phyloP scores from a whole-genome alignment of 2,113 vertebrate genomes.

The Cololabis saira region DNA sequence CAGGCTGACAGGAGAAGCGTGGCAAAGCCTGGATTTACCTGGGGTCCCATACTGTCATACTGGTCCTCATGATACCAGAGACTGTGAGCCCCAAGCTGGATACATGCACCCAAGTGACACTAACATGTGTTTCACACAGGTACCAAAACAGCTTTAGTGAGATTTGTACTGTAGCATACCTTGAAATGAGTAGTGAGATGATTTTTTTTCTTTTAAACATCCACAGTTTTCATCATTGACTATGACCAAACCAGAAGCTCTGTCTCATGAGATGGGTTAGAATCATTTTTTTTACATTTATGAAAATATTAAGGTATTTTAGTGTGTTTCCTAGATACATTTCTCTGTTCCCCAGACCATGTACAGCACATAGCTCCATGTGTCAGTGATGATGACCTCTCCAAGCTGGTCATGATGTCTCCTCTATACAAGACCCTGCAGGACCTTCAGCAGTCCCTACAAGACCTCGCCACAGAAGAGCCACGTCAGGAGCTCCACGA shows the following conservation, averaged over 20 bases:
- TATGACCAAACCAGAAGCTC: conserved; percentile 60
- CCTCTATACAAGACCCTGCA: conserved; percentile 83
- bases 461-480: conserved; percentile 50
- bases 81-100: conserved; percentile 60
- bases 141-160: conserved; percentile 8
- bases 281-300: conserved; percentile 4
- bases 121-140: conserved; percentile 54
- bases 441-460: conserved; percentile 82
- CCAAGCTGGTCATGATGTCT: conserved; percentile 78
- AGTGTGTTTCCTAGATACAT: background rate
- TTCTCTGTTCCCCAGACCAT: conserved; percentile 39
- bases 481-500: conserved; percentile 25
- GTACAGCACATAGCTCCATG: conserved; percentile 52
- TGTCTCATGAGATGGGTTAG: conserved; percentile 57
- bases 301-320: background rate
- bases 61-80: conserved; percentile 44
- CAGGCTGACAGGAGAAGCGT: conserved; percentile 62
- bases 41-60: conserved; percentile 20
- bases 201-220: background rate
- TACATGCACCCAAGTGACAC: conserved; percentile 34
- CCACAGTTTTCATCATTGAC: conserved; percentile 69
- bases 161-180: conserved; percentile 4
- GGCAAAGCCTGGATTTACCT: conserved; percentile 59
- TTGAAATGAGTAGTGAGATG: background rate
- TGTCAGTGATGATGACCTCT: conserved; percentile 82